Evolutionary conservation across 2,888 invertebrate species (phyloP).

Genomic region (Erynnis tages): DNA sequence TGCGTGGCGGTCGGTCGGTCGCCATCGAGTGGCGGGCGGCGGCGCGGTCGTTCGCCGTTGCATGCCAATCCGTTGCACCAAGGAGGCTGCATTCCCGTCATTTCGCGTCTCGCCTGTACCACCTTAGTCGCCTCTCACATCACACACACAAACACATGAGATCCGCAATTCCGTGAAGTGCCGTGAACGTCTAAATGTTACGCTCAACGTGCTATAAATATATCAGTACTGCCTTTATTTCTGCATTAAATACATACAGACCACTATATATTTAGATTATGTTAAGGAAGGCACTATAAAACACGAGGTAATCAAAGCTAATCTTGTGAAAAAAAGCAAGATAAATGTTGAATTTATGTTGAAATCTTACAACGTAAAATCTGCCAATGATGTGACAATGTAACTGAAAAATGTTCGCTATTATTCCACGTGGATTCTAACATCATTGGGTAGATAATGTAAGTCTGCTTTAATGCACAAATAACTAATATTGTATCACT

Average conservation of each 20-base stretch:
- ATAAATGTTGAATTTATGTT: too few relatives aligned
- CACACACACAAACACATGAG: not conserved
- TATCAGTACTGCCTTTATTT: too few relatives aligned
- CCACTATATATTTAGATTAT: too few relatives aligned
- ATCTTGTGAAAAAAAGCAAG: too few relatives aligned
- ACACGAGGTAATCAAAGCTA: too few relatives aligned
- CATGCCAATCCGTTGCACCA: conserved; percentile 42
- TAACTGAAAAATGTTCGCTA: too few relatives aligned
- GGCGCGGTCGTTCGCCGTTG: conserved; percentile 56
- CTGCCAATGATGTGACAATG: too few relatives aligned
- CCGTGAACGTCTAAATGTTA: not conserved
- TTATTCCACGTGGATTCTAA: not conserved
- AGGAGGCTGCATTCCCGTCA: conserved; percentile 60
- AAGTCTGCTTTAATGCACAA: not conserved
- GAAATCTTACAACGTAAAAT: too few relatives aligned
- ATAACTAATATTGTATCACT: not conserved
- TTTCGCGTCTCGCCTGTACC: conserved; percentile 48
- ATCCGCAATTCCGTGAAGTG: not conserved
- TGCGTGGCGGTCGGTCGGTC: conserved; percentile 24
- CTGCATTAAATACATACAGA: too few relatives aligned
- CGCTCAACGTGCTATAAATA: not conserved
- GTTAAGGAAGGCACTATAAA: too few relatives aligned
- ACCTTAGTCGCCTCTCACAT: not conserved
- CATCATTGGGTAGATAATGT: not conserved
- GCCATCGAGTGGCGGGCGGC: conserved; percentile 16